phyloP scores from a whole-genome alignment of 2,797 vertebrate species.

The Crocodylus rhombifer region DNA sequence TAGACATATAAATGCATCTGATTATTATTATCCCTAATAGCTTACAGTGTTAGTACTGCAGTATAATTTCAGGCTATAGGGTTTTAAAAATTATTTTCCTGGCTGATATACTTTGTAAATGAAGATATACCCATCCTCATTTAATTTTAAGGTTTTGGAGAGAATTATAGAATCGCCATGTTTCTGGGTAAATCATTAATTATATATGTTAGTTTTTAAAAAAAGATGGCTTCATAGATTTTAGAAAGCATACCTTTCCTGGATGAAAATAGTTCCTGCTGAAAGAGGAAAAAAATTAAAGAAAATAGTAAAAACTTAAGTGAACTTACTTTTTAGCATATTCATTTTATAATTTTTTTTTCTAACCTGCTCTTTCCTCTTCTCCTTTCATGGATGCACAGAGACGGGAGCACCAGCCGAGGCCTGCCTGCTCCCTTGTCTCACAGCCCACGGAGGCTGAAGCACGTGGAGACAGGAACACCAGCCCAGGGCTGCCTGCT shows the following conservation, averaged over 20 bases:
- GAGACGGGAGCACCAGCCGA: background rate
- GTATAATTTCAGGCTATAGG: slow-evolving; percentile 29
- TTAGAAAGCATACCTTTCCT: background rate
- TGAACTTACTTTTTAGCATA: background rate
- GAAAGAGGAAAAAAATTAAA: background rate
- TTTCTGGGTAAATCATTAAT: background rate
- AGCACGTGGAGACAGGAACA: too few relatives aligned
- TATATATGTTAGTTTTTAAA: background rate
- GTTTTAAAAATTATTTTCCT: slow-evolving; percentile 43
- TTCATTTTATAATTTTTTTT: slow-evolving; percentile 51
- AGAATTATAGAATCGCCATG: background rate
- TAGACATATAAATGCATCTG: slow-evolving; percentile 62
- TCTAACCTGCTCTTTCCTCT: slow-evolving; percentile 27
- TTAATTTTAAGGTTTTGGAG: background rate
- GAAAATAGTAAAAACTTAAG: too few relatives aligned
- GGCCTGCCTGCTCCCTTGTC: too few relatives aligned
- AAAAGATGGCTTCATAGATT: background rate
- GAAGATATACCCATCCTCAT: background rate
- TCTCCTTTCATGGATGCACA: slow-evolving; percentile 51
- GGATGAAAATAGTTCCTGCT: background rate
- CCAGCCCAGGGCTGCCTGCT: too few relatives aligned
- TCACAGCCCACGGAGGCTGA: too few relatives aligned
- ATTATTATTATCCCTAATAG: slow-evolving; percentile 70
- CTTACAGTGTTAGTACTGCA: slow-evolving; percentile 37
- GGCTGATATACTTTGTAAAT: background rate